Evolutionary conservation across 2,113 vertebrate species (phyloP), one percentile per base, ranked within the genome.

Genomic region (Falco punctatus): DNA sequence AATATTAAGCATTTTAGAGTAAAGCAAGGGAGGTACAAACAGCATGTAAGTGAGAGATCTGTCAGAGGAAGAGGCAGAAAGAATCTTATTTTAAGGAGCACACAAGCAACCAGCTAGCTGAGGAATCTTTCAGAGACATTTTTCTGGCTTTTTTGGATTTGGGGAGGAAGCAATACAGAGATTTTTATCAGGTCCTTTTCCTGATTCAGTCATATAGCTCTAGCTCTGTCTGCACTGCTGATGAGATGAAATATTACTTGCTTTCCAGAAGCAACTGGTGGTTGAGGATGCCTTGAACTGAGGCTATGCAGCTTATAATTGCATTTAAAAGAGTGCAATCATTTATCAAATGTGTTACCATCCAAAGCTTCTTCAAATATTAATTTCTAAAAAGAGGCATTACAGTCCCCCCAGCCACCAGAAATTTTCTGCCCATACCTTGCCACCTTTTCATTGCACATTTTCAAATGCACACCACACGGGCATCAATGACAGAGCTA

Each of bases 301-400:
- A 92, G 30, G 52, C 46, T 65, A 58, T 33, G 77, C 13, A 15
- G 33, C 15, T 79, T 91, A 93, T 65, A 92, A 90, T 74, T 86
- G 48, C 79, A 54, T 93, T 83, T 86, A 55, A 88, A 88, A 88
- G 52, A 49, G 28, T 3, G 32, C 13, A 83, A 66, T 57, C 55
- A 62, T 91, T 95, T 86, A 86, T 73, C 51, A 86, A 52, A 83
- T 80, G 42, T 81, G 22, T 70, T 90, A 88, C n/a, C 58, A 81
- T 90, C 86, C 71, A 94, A 92, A 86, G 71, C 66, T 70, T 80
- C 11, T 13, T 51, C 44, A 86, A n/a, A 11, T 81, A 11, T 81
- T 52, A 6, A 24, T 59, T 88, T 81, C 54, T 81, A 78, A 40
- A 22, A 67, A 77, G 49, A 90, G 27, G 32, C 32, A 54, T 20